A percentile compares a stretch with the other conserved stretches of the same genome.
These are phyloP conservation scores for Semaprochilodus insignis DNA, from an alignment of 2,797 vertebrate species.

Conservation along the genomic window DNA sequence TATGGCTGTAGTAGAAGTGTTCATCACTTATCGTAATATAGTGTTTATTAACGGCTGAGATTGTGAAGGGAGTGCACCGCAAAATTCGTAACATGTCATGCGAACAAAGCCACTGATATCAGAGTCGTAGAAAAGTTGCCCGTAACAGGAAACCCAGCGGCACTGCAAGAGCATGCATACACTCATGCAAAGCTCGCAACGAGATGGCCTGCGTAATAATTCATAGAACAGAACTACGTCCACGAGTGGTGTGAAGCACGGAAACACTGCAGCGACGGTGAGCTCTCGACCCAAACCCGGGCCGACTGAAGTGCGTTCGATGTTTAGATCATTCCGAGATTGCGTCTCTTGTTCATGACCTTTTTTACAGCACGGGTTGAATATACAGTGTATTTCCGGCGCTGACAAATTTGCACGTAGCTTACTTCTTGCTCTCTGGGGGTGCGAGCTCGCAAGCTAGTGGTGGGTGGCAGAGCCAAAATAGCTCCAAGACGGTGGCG, in stretches of 20 bases:
- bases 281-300: constrained; percentile 9
- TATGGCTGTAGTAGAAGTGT: too few relatives aligned
- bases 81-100: not conserved
- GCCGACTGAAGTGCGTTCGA: not conserved
- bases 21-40: too few relatives aligned
- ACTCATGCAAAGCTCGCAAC: not conserved
- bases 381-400: constrained; percentile 44
- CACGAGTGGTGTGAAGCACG: constrained; percentile 20
- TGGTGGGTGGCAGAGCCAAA: constrained; percentile 38
- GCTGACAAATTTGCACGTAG: constrained; percentile 38
- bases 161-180: constrained; percentile 66
- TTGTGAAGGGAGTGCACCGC: not conserved
- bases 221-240: not conserved
- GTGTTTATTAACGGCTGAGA: not conserved
- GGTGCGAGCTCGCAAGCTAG: constrained; percentile 22
- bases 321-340: not conserved
- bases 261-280: not conserved
- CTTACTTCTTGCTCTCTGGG: constrained; percentile 33
- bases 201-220: constrained; percentile 25
- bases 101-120: not conserved
- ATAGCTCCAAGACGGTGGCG: constrained; percentile 9
- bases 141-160: constrained; percentile 77
- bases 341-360: constrained; percentile 9
- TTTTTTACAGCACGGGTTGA: constrained; percentile 21
- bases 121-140: not conserved